Evolutionary conservation across 2,888 invertebrate genomes (phyloP), one percentile per base, ranked within the genome.

Genomic region (Gibbula magus): DNA sequence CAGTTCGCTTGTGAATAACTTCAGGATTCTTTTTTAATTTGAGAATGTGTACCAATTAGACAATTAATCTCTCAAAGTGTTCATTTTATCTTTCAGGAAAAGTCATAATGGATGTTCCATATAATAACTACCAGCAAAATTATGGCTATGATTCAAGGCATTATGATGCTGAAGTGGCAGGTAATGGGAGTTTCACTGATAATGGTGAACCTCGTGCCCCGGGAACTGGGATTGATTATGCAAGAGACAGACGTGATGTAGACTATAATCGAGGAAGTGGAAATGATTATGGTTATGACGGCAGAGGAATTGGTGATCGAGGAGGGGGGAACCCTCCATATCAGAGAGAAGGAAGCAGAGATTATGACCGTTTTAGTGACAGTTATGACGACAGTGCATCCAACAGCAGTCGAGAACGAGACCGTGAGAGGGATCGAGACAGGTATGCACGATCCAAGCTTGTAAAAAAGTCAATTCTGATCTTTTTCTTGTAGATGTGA

Each of bases 281-380:
- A 8, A 78, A 80, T 35, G 80, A 80, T 77, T 81, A 56, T 39
- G 29, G 52, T 16, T 20, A 66, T 22, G 56, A 39, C n/a, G 18
- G 66, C 3, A 35, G 75, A 74, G 32, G 75, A 13, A 56, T 45
- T 22, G 45, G 45, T 18, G 73, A 76, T 56, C 20, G 51, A 22
- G 70, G 56, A 13, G 78, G 77, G 2, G 84, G 79, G 56, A 45
- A 45, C 45, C 45, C 45, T 4, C 1, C 45, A 45, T 78, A 56
- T 20, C 79, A 79, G 18, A 67, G 84, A 54, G 79, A 80, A 16
- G 80, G 79, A n/a, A 35, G 56, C 13, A 80, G 88, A 35, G 80
- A 84, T 18, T 79, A 82, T 54, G 84, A 85, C 22, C 79, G 82
- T 61, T 80, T 67, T 22, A 76, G 84, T 25, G 82, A 84, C 18